Base-by-base conservation (phyloP, 1,140 invertebrate species). In the Halictus rubicundus region DNA sequence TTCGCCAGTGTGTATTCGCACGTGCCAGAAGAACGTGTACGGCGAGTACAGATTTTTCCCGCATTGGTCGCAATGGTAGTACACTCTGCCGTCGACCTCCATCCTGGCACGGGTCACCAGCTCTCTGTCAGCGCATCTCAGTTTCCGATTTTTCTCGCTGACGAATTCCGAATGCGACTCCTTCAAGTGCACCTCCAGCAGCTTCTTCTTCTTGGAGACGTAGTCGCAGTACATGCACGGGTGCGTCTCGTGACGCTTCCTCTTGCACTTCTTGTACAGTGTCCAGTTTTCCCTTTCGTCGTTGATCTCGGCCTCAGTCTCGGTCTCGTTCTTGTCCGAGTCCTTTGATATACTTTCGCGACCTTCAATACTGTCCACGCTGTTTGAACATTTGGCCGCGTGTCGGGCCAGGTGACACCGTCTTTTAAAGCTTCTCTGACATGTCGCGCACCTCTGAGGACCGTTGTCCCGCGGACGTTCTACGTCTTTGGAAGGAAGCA, bases 1-100 rank as follows among this genome's bases (percentile, higher is more conserved):
- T 88, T 97, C 96, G 19, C 96, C 96, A 2, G 95, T 96, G 90
- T 96, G 96, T 42, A 95, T 95, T 6, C 94, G 92, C 81, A 93
- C 92, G 79, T 96, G 95, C 89, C 93, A 94, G 21, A 94, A 86
- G 85, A 94, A 95, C 0, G 95, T 95, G 74, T 95, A 95, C 0
- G 94, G 90, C 3, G 95, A 94, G 80, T 94, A 94, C 37, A 96
- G 90, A 70, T 93, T 93, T 87, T 95, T 95, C 0, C 93, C 94
- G 80, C 95, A 96, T 1, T 93, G 89, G 54, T 91, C 91, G 77
- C 95, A 95, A 16, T 94, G 93, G 84, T 95, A 95, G 84, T 93
- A 94, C 12, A 92, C 86, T 27, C 88, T 90, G 10, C 92, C 93
- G 59, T 94, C 89, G 0, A 93, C 88, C n/a, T 93, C 89, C 37